Evolutionary conservation across 2,113 vertebrate genomes (phyloP).

Genomic region (Hepsetus odoe): DNA sequence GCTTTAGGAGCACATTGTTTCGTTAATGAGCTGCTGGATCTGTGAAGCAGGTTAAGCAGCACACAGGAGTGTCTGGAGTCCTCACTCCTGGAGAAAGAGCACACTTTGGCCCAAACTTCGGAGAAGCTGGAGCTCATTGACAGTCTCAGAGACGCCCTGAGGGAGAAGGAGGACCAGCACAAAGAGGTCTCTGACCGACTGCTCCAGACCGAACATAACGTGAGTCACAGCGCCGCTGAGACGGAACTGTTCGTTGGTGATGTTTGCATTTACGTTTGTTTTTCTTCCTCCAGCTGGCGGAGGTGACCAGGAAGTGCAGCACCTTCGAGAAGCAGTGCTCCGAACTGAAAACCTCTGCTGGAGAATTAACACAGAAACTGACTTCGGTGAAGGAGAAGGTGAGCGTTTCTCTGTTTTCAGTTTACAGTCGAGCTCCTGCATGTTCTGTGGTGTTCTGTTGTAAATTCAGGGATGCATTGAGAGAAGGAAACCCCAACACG

Average conservation of each 20-base stretch:
- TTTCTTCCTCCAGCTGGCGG: constrained; percentile 74
- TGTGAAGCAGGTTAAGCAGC: constrained; percentile 74
- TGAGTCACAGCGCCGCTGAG: no score
- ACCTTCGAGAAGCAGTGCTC: constrained; percentile 75
- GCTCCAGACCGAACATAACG: constrained; percentile 76
- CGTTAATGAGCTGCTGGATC: background rate
- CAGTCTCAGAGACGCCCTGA: constrained; percentile 73
- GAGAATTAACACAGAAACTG: constrained; percentile 81
- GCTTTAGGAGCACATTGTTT: no score
- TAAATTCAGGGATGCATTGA: no score
- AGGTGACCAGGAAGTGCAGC: constrained; percentile 73
- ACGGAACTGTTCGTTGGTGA: background rate
- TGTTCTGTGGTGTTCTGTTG: no score
- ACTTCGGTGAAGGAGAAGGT: constrained; percentile 84
- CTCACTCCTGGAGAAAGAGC: constrained; percentile 86
- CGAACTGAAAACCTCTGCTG: constrained; percentile 75
- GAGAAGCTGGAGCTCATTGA: constrained; percentile 80
- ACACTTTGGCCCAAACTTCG: constrained; percentile 70
- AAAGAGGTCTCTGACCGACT: constrained; percentile 80
- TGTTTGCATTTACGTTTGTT: background rate
- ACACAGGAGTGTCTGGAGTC: constrained; percentile 84
- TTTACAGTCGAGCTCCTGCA: background rate
- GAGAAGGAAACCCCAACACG: no score
- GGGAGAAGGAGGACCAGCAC: constrained; percentile 74
- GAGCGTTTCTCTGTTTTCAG: constrained; percentile 29